Evolutionary conservation across 1,140 invertebrate genomes (phyloP), one percentile per base, ranked within the genome.

Genomic region (Chironomus striatipennis): DNA sequence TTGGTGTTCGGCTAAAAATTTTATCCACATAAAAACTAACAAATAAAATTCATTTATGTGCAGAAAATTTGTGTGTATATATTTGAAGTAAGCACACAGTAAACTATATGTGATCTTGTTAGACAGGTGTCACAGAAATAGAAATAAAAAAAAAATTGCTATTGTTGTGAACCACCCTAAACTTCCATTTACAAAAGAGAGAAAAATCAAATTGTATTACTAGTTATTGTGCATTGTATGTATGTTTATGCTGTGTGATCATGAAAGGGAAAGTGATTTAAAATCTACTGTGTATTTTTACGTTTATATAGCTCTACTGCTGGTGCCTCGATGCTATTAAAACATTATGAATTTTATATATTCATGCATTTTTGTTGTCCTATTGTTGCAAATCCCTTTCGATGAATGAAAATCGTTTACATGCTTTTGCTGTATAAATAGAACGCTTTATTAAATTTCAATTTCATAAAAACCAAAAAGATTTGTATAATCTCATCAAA

Each of bases 391-490:
- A 57, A 57, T 57, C 47, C 47, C 47, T 57, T 57, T 57, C 15
- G n/a, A 12, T 57, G 47, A 57, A 57, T 12, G 12, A 57, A 15
- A 57, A 57, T 9, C 12, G 47, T 57, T 57, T 57, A 57, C 15
- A n/a, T 57, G 47, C 12, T 57, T n/a, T n/a, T 12, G 12, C 4
- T 57, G 47, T 57, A n/a, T 57, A 57, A 57, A 57, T 57, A 57
- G 47, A 57, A 57, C 47, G 47, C 47, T 57, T 57, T 57, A 57
- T 57, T 57, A 57, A 34, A 57, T 57, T 57, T 57, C 47, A 57
- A 57, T 57, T n/a, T 57, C n/a, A 57, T 57, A 57, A 57, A 57
- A 57, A 57, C 47, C 47, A 57, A 57, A n/a, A 57, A 57, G 47
- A 57, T 57, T 57, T 57, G 47, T n/a, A 57, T 57, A 57, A 57